phyloP scores from a whole-genome alignment of 2,888 invertebrate species.

The Allolobophora icterica region DNA sequence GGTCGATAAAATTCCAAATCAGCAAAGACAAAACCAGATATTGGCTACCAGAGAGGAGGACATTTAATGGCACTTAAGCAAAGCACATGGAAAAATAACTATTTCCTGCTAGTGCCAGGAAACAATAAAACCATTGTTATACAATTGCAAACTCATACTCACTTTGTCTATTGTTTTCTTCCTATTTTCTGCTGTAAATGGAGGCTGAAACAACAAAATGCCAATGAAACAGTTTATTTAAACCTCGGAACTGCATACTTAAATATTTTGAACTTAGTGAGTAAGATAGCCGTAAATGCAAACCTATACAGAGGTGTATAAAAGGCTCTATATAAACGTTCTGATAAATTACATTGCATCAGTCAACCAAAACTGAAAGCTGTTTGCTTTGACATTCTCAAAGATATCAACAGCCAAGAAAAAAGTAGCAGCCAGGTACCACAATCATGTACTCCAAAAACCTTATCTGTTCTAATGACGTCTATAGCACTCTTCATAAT shows the following conservation, averaged over 20 bases:
- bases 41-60: background rate
- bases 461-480: too few species aligned
- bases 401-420: background rate
- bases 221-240: background rate
- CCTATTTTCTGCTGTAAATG: constrained; percentile 94
- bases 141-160: constrained; percentile 33
- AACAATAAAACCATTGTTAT: background rate
- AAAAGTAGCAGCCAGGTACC: background rate
- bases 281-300: too few species aligned
- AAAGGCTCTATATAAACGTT: too few species aligned
- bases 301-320: too few species aligned
- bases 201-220: constrained; percentile 74
- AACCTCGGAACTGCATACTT: background rate
- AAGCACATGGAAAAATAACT: background rate
- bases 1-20: background rate
- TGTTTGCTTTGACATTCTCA: background rate
- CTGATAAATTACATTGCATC: too few species aligned
- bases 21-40: background rate
- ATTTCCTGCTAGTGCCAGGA: background rate
- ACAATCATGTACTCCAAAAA: too few species aligned
- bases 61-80: background rate
- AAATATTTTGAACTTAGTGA: background rate
- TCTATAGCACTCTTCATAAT: too few species aligned
- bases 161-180: constrained; percentile 96
- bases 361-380: background rate